phyloP scores from a whole-genome alignment of 2,888 invertebrate genomes.

The Drosophila fungiperda region DNA sequence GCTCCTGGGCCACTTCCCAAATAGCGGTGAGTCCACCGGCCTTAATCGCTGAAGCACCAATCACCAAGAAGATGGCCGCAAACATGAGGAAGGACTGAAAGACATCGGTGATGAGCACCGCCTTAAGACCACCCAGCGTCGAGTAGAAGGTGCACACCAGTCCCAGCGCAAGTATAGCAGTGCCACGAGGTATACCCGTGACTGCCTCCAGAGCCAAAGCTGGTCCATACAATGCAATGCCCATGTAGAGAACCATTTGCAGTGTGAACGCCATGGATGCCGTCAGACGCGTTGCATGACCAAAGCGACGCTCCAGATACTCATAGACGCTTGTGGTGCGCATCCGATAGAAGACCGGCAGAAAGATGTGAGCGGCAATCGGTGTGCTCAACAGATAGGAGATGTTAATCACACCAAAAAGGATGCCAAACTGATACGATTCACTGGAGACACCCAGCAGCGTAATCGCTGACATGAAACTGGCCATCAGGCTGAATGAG shows the following conservation, averaged over 20 bases:
- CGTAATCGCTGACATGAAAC: constrained; percentile 96
- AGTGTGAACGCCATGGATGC: constrained; percentile 94
- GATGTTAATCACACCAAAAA: constrained; percentile 91
- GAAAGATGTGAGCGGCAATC: constrained; percentile 90
- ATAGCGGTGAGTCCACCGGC: constrained; percentile 90
- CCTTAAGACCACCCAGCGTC: constrained; percentile 95
- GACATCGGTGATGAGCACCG: constrained; percentile 94
- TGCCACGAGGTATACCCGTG: constrained; percentile 89
- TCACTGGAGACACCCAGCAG: constrained; percentile 95
- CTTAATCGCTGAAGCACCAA: constrained; percentile 89
- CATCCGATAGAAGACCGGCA: constrained; percentile 94
- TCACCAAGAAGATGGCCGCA: constrained; percentile 91
- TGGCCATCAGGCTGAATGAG: constrained; percentile 95
- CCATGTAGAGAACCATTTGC: constrained; percentile 96
- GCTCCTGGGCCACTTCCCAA: constrained; percentile 89
- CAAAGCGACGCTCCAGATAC: constrained; percentile 96
- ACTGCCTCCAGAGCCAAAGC: constrained; percentile 95
- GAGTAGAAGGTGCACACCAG: constrained; percentile 94
- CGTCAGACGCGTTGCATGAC: constrained; percentile 89
- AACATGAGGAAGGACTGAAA: constrained; percentile 95
- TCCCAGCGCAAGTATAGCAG: constrained; percentile 89
- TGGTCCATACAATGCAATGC: constrained; percentile 97
- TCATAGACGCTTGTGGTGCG: constrained; percentile 95
- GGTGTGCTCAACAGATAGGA: constrained; percentile 92
- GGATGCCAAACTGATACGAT: constrained; percentile 92